Evolutionary conservation across 2,113 vertebrate genomes (phyloP).

Genomic region (Danionella cerebrum): DNA sequence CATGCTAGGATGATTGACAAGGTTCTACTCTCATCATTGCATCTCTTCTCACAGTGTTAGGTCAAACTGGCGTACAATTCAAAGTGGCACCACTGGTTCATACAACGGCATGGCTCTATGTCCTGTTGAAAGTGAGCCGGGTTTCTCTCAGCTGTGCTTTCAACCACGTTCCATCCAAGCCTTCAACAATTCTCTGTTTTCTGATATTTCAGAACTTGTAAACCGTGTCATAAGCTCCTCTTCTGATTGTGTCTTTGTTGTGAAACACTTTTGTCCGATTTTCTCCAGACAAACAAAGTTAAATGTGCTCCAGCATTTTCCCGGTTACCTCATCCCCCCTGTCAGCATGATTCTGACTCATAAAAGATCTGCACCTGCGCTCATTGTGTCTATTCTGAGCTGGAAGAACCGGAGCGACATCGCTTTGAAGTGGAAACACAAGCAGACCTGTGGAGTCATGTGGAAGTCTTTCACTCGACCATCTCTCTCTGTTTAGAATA

Average conservation of each 20-base stretch:
- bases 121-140: no score
- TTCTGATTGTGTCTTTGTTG: neutral
- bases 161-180: no score
- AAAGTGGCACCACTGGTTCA: no score
- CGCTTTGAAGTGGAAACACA: conserved; percentile 11
- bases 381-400: conserved; percentile 17
- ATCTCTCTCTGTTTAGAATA: neutral
- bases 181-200: no score
- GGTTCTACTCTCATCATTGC: no score
- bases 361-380: conserved; percentile 17
- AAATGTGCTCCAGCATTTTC: conserved; percentile 4
- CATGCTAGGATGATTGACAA: no score
- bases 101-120: no score
- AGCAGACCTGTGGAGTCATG: conserved; percentile 18
- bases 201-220: no score
- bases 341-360: conserved; percentile 18
- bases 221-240: neutral
- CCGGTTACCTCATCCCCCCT: conserved; percentile 17
- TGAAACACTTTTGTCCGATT: neutral
- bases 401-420: conserved; percentile 3
- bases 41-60: no score
- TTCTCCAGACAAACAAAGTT: conserved; percentile 6
- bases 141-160: no score
- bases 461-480: conserved; percentile 3
- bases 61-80: no score